A percentile compares a stretch with the other conserved stretches of the same genome.
Conservation (phyloP, 2,888 invertebrate species). For the Trimorus sp. region DNA sequence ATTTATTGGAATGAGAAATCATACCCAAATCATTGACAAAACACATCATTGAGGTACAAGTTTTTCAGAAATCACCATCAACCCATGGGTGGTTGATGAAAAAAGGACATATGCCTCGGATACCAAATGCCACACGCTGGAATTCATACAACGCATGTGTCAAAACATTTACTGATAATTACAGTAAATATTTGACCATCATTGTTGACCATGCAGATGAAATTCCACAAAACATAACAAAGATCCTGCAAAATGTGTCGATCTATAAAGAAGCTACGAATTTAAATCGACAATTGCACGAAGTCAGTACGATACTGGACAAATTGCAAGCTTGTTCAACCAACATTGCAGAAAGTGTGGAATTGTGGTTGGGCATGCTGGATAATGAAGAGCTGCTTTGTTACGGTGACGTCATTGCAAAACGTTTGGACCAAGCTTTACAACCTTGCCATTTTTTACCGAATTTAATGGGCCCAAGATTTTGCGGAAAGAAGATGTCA, state of each 20-base stretch:
- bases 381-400: background rate
- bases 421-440: conserved; percentile 8
- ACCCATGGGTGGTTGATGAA: conserved; percentile 9
- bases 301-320: background rate
- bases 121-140: background rate
- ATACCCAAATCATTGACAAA: conserved; percentile 1
- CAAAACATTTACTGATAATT: conserved; percentile 8
- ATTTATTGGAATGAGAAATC: background rate
- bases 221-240: conserved; percentile 7
- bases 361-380: conserved; percentile 5
- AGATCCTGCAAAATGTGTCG: background rate
- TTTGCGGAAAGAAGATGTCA: background rate
- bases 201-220: conserved; percentile 2
- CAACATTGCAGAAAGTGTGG: conserved; percentile 11
- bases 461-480: conserved; percentile 12
- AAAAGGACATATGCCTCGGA: conserved; percentile 7
- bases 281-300: conserved; percentile 5
- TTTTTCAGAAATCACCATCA: conserved; percentile 27
- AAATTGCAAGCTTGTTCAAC: conserved; percentile 10
- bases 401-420: conserved; percentile 6
- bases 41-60: conserved; percentile 13
- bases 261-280: conserved; percentile 7
- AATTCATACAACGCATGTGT: conserved; percentile 5
- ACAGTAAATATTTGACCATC: conserved; percentile 1
- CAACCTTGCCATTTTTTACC: conserved; percentile 13